Percentiles rank a stretch among this genome's conserved stretches.
phyloP scores from a whole-genome alignment of 2,113 vertebrate species.

The Onychorhynchus coronatus region DNA sequence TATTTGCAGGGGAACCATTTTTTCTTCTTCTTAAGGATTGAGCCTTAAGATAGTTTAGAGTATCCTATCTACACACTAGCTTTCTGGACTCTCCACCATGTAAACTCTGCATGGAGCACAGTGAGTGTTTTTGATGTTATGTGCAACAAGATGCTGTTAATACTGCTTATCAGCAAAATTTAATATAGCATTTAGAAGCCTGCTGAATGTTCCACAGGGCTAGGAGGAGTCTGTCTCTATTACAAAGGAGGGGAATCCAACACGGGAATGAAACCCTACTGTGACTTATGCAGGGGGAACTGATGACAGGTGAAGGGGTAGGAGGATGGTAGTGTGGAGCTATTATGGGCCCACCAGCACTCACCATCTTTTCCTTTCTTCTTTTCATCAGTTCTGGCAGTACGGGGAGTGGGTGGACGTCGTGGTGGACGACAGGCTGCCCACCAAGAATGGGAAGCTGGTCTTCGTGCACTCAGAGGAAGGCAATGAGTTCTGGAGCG shows the following conservation, averaged over 20 bases:
- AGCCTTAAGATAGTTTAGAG: background rate
- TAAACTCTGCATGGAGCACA: background rate
- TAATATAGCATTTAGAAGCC: background rate
- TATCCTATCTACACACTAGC: background rate
- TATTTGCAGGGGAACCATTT: background rate
- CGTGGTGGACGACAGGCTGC: conserved; percentile 79
- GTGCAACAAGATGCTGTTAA: background rate
- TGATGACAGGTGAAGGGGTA: background rate
- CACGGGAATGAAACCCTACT: background rate
- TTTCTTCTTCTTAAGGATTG: background rate
- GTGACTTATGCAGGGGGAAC: background rate
- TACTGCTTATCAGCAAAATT: background rate
- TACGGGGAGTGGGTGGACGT: conserved; percentile 79
- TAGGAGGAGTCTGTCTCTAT: background rate
- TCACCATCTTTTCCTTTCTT: background rate
- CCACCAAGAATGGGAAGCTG: conserved; percentile 71
- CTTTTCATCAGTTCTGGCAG: conserved; percentile 77
- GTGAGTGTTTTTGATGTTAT: background rate
- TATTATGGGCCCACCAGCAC: background rate
- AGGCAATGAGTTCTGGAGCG: conserved; percentile 77
- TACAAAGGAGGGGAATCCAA: background rate
- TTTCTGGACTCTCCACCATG: background rate
- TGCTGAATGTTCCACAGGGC: background rate
- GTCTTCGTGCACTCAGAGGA: conserved; percentile 77
- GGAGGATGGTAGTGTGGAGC: background rate